A percentile compares a stretch with the other conserved stretches of the same genome.
phyloP scores from a whole-genome alignment of 2,797 vertebrate genomes.

The Pyrocephalus nanus region DNA sequence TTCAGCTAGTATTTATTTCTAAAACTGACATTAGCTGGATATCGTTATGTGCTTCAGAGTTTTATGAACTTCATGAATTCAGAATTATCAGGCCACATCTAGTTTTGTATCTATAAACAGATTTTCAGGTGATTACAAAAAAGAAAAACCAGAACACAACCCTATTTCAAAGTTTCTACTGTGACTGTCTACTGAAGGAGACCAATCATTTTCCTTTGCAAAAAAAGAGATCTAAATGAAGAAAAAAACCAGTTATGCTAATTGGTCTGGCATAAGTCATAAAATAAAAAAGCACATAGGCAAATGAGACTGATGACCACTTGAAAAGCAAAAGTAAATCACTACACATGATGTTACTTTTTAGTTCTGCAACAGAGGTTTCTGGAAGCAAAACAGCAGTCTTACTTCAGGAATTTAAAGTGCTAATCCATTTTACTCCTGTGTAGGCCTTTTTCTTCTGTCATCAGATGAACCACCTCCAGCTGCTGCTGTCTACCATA shows the following conservation, averaged over 20 bases:
- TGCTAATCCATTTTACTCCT: not conserved
- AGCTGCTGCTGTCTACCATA: not conserved
- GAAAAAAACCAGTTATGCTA: not conserved
- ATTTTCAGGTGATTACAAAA: not conserved
- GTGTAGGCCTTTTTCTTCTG: not conserved
- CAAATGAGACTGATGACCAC: not conserved
- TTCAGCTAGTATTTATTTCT: not conserved
- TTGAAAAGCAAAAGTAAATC: not conserved
- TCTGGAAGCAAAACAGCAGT: not conserved
- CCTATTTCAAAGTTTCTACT: not conserved
- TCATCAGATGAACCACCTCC: not conserved
- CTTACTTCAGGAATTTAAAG: not conserved
- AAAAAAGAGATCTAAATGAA: not conserved
- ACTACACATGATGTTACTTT: not conserved
- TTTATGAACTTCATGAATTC: not conserved
- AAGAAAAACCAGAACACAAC: not conserved
- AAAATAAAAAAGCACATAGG: not conserved
- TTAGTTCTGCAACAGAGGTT: not conserved
- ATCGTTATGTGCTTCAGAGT: not conserved
- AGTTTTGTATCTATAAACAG: not conserved
- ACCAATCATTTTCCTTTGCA: not conserved
- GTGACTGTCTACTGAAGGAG: not conserved
- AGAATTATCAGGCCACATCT: not conserved
- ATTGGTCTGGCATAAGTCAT: not conserved
- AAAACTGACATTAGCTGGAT: not conserved